phyloP scores from a whole-genome alignment of 1,140 invertebrate genomes.

The Ceratosolen solmsi region DNA sequence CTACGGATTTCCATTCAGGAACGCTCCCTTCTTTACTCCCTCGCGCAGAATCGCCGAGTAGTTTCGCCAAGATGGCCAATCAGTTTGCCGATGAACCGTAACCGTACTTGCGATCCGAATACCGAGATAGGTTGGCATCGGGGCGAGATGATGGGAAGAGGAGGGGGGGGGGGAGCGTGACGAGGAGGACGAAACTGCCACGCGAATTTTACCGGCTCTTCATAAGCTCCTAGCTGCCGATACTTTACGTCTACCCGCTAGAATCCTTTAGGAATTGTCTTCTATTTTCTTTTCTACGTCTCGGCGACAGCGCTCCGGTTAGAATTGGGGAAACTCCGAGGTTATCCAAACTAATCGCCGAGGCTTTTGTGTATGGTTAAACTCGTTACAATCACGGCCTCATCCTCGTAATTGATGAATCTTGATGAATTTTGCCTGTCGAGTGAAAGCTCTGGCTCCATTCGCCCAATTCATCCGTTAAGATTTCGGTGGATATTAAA shows the following conservation, averaged over 20 bases:
- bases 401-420: no score
- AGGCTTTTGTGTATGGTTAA: no score
- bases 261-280: neutral
- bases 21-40: neutral
- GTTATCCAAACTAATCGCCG: neutral
- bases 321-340: neutral
- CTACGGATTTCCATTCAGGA: constrained; percentile 28
- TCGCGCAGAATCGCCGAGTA: neutral
- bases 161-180: neutral
- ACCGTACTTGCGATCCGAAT: neutral
- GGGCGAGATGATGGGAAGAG: neutral
- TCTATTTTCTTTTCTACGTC: neutral
- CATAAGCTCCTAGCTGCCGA: neutral
- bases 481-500: no score
- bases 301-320: neutral
- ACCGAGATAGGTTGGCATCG: neutral
- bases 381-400: no score
- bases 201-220: constrained; percentile 5
- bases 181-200: neutral
- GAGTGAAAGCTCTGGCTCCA: no score
- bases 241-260: neutral
- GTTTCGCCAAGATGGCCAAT: constrained; percentile 20
- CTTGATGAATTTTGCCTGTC: no score
- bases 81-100: constrained; percentile 6
- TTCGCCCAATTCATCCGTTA: no score